Conservation (phyloP, 2,888 invertebrate genomes). For the Prenolepis imparis region DNA sequence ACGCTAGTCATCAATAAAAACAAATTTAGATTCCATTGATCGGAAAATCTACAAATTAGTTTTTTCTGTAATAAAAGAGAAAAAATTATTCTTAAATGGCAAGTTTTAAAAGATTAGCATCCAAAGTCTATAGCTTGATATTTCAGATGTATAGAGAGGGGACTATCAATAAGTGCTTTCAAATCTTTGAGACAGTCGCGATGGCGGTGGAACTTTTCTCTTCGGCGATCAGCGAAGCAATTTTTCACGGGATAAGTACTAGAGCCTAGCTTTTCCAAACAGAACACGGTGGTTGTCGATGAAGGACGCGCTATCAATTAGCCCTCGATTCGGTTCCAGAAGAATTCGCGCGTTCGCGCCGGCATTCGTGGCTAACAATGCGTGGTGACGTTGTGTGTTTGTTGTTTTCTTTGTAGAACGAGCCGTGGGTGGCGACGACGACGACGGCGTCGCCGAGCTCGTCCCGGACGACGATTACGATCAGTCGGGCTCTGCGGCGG, state of each 20-base stretch:
- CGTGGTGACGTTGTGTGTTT: slow-evolving; percentile 78
- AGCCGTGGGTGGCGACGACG: slow-evolving; percentile 72
- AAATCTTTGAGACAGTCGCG: slow-evolving; percentile 2
- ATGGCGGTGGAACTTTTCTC: slow-evolving; percentile 9
- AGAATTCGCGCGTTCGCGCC: slow-evolving; percentile 30
- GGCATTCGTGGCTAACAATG: slow-evolving; percentile 67
- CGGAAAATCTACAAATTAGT: not conserved
- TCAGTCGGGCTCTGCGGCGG: slow-evolving; percentile 79
- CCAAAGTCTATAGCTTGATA: not conserved
- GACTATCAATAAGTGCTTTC: slow-evolving; percentile 11
- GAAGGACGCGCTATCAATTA: slow-evolving; percentile 18
- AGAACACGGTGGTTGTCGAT: slow-evolving; percentile 3
- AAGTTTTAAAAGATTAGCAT: not conserved
- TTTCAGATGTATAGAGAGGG: too few species aligned
- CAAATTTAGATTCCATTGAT: not conserved
- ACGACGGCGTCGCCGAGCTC: slow-evolving; percentile 79
- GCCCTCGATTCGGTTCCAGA: not conserved
- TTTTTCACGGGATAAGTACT: slow-evolving; percentile 25
- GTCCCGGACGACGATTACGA: slow-evolving; percentile 82
- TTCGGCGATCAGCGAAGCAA: slow-evolving; percentile 18
- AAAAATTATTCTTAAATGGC: not conserved
- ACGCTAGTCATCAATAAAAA: not conserved
- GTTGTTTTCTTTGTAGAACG: slow-evolving; percentile 83
- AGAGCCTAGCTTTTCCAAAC: slow-evolving; percentile 8
- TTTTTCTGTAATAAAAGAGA: not conserved